Evolutionary conservation across 2,797 vertebrate species (phyloP).

Genomic region (Avahi laniger): DNA sequence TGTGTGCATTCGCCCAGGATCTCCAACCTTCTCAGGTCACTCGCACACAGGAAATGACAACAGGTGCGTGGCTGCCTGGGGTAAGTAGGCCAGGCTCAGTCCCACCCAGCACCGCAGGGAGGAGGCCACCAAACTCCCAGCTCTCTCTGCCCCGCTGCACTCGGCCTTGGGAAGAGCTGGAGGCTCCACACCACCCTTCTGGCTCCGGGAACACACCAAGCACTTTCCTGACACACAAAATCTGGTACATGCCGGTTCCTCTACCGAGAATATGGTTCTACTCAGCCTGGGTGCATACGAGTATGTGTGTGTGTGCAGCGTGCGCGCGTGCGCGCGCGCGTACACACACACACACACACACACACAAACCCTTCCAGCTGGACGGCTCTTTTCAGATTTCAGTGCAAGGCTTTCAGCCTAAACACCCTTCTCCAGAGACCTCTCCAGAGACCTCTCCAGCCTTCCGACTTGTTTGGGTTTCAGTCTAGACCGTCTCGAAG

Average conservation of each 20-base stretch:
- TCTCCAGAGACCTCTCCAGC: neutral
- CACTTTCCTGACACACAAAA: neutral
- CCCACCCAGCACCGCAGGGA: neutral
- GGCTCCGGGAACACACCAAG: accelerated
- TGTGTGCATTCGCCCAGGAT: accelerated
- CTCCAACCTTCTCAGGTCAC: neutral
- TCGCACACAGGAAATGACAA: neutral
- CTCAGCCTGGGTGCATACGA: accelerated
- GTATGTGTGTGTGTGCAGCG: accelerated
- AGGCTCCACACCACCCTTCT: neutral
- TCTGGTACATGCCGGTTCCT: accelerated
- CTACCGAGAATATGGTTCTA: neutral
- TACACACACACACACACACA: neutral
- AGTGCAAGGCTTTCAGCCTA: neutral
- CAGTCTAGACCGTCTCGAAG: accelerated
- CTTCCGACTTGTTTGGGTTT: neutral
- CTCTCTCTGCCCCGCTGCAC: accelerated
- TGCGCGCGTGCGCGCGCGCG: neutral
- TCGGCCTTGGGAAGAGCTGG: accelerated
- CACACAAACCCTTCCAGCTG: neutral
- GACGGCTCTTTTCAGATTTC: too few relatives aligned
- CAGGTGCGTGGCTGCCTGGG: accelerated
- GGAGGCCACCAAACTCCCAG: accelerated
- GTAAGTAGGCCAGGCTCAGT: accelerated
- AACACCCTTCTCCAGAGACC: neutral